These are phyloP conservation scores for Tragulus kanchil DNA, from an alignment of 2,113 vertebrate species.

Conservation along the genomic window DNA sequence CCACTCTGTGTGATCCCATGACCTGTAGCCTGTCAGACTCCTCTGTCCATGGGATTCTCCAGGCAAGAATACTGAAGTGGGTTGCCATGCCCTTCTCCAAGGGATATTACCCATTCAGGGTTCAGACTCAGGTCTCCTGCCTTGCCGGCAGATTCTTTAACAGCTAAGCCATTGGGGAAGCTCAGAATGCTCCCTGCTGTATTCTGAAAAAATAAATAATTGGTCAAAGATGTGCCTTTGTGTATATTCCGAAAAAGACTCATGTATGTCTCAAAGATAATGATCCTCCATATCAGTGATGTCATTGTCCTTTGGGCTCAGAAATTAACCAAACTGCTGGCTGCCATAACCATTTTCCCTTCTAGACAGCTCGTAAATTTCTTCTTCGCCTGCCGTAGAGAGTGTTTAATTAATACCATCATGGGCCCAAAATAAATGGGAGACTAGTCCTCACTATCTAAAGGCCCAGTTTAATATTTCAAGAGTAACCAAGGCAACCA, in stretches of 20 bases:
- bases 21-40: no score
- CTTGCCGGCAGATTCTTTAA: no score
- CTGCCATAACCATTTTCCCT: background rate
- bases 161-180: no score
- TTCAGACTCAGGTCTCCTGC: no score
- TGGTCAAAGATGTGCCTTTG: background rate
- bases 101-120: no score
- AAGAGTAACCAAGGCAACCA: constrained; percentile 79
- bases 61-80: no score
- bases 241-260: background rate
- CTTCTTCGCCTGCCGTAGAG: background rate
- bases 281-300: background rate
- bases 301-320: background rate
- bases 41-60: no score
- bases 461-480: constrained; percentile 73
- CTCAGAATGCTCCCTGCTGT: no score
- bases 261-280: background rate
- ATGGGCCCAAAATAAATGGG: constrained; percentile 61
- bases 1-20: no score
- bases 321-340: background rate
- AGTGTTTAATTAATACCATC: constrained; percentile 53
- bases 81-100: no score
- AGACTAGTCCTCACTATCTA: constrained; percentile 46
- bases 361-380: background rate
- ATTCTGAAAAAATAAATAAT: background rate